Evolutionary conservation across 2,888 invertebrate species (phyloP).

Genomic region (Trilocha varians): DNA sequence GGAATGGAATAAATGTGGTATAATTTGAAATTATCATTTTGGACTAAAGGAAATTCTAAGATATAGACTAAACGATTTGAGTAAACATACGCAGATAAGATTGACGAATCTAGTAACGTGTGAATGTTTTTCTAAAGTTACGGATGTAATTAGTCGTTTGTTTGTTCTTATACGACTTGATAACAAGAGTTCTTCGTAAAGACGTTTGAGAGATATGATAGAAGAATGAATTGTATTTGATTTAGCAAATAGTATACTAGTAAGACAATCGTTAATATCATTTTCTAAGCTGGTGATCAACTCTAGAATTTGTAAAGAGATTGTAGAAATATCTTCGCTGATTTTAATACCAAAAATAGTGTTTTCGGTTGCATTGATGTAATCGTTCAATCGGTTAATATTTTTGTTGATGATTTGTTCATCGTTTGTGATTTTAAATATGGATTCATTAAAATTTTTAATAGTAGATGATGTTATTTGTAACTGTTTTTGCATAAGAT

Average conservation of each 20-base stretch:
- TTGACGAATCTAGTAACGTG: constrained; percentile 16
- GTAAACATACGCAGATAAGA: constrained; percentile 19
- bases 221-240: constrained; percentile 18
- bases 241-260: constrained; percentile 20
- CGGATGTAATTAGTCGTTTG: constrained; percentile 15
- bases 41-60: constrained; percentile 18
- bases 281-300: constrained; percentile 15
- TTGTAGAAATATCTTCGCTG: constrained; percentile 17
- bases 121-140: constrained; percentile 19
- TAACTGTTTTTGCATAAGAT: constrained; percentile 16
- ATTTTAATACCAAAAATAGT: constrained; percentile 15
- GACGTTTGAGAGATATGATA: constrained; percentile 12
- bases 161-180: constrained; percentile 11
- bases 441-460: constrained; percentile 18
- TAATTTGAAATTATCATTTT: constrained; percentile 14
- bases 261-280: constrained; percentile 16
- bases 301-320: constrained; percentile 18
- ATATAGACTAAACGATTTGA: constrained; percentile 17
- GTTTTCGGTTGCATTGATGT: constrained; percentile 13
- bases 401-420: constrained; percentile 19
- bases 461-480: constrained; percentile 22
- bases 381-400: constrained; percentile 13
- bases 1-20: constrained; percentile 22
- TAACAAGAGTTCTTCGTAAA: constrained; percentile 15
- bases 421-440: constrained; percentile 19